These are phyloP conservation scores for Merluccius polli DNA, from an alignment of 2,797 vertebrate species.

Conservation along the genomic window DNA sequence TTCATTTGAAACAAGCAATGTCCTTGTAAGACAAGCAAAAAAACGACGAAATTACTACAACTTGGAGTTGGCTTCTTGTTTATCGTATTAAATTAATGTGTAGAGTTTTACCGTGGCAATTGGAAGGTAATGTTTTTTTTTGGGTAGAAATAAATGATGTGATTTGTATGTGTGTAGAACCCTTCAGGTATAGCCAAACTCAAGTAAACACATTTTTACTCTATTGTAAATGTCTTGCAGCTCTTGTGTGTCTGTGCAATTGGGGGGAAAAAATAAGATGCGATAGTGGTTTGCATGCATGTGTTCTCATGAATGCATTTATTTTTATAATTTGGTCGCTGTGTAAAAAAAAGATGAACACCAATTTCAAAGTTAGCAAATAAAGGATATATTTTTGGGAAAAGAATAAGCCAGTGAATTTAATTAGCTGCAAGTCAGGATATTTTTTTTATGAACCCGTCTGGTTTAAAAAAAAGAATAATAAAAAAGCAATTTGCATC, in stretches of 20 bases:
- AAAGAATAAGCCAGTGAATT: slow-evolving; percentile 35
- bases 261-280: background rate
- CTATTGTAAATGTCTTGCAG: background rate
- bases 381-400: slow-evolving; percentile 14
- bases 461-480: background rate
- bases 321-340: slow-evolving; percentile 18
- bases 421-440: slow-evolving; percentile 39
- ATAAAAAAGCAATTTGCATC: slow-evolving; percentile 6
- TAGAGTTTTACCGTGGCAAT: background rate
- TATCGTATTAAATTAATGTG: slow-evolving; percentile 17
- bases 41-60: slow-evolving; percentile 30
- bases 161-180: background rate
- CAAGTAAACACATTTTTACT: background rate
- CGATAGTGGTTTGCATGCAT: background rate
- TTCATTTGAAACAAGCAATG: slow-evolving; percentile 26
- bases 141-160: background rate
- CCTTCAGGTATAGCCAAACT: background rate
- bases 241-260: background rate
- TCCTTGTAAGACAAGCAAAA: slow-evolving; percentile 29
- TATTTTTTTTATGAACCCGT: background rate
- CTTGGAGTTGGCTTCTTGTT: slow-evolving; percentile 20
- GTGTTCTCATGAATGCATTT: slow-evolving; percentile 1
- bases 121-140: background rate
- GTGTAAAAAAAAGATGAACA: slow-evolving; percentile 5
- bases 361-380: slow-evolving; percentile 34